Conservation (phyloP, 2,888 invertebrate genomes). For the Microchrysa polita region DNA sequence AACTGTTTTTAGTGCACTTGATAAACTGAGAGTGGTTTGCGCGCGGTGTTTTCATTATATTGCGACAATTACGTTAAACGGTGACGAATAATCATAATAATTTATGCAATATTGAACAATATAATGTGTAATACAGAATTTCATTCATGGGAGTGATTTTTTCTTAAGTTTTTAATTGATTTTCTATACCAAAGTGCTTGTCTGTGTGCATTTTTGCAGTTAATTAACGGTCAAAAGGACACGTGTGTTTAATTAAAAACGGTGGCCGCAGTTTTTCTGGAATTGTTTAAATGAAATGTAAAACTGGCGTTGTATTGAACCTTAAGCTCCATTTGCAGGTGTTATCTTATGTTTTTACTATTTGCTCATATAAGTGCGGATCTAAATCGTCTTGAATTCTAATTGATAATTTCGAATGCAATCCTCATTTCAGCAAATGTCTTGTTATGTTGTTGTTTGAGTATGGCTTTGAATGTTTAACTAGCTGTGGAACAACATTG, state of each 20-base stretch:
- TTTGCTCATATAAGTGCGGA: too few relatives aligned
- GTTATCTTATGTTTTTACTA: too few relatives aligned
- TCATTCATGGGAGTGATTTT: background rate
- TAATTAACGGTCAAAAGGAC: background rate
- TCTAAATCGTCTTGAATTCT: too few relatives aligned
- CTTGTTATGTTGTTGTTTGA: too few relatives aligned
- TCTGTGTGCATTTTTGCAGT: conserved; percentile 7
- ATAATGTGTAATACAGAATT: conserved; percentile 4
- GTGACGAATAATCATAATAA: conserved; percentile 25
- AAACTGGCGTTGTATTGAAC: too few relatives aligned
- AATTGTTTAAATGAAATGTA: too few relatives aligned
- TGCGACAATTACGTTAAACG: conserved; percentile 29
- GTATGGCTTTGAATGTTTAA: too few relatives aligned
- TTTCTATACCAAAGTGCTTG: conserved; percentile 2
- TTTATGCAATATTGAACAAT: background rate
- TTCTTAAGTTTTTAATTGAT: conserved; percentile 12
- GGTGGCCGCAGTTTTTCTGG: background rate
- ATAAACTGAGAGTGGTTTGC: conserved; percentile 18
- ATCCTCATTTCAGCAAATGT: too few relatives aligned
- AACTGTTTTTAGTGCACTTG: conserved; percentile 35
- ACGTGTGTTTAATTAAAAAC: background rate
- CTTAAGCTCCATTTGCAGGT: too few relatives aligned
- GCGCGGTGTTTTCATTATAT: conserved; percentile 30
- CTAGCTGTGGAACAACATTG: too few relatives aligned
- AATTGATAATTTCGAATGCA: too few relatives aligned